Base-by-base conservation (phyloP, 2,113 vertebrate species). In the Stigmatopora nigra region DNA sequence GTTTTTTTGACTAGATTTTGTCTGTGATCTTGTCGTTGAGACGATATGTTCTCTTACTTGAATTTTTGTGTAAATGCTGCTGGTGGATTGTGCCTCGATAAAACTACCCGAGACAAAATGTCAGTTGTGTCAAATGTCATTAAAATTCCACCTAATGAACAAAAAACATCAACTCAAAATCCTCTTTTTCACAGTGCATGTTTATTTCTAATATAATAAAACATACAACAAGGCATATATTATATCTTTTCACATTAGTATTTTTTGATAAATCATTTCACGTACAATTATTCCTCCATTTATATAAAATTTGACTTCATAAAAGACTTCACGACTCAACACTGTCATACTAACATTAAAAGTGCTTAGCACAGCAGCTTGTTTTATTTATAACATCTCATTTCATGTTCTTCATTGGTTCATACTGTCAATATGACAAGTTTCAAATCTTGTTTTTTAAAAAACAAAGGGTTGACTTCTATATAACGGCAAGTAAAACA, bases 331-430 rank as follows among this genome's bases (percentile, higher is more conserved):
- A 65, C 58, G 79, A 72, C 20, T 76, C 20, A 13, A 90, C 86
- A 90, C 89, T 90, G 89, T 73, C 67, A 70, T 86, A 84, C 71
- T 81, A 41, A 44, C 36, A 60, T 38, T 61, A 83, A 84, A 88
- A 88, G 89, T 89, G 85, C 87, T 77, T 57, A 36, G 65, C 65
- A 78, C 48, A 82, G 74, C 81, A 72, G 62, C 8, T 64, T 60
- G 71, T 55, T 1, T 64, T 69, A 1, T 63, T 70, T 35, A 68
- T 51, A 44, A 38, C 13, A 76, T 52, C 47, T 49, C 53, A 55
- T 71, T 63, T 67, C 65, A 69, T 61, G 71, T 76, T 51, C 46
- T 17, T 63, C 62, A 59, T 68, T 36, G 10, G 44, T 46, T 71
- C 19, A 31, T n/a, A 25, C 44, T 62, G 45, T 61, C 59, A 61